Base-by-base conservation (phyloP, 64 coral and sea anemone species). In the Stichodactyla mertensii region DNA sequence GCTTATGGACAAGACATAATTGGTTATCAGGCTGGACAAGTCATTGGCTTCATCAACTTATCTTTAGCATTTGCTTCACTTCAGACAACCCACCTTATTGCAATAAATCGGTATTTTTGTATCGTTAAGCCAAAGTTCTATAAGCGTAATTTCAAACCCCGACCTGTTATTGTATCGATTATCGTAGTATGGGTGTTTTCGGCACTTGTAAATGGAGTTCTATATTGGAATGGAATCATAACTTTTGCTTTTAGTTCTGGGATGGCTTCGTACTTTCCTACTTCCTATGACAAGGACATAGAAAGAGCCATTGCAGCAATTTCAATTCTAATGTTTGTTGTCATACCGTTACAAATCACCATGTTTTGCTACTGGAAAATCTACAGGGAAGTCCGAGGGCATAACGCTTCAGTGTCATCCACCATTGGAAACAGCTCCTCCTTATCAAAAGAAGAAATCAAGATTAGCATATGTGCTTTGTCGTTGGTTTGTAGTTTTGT, bases 341-440 rank as follows among this genome's bases (percentile, higher is more conserved):
- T 82, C 11, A 10, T 52, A 9, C 79, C 79, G 8, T 16, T 20
- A 19, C 6, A 10, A 45, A 13, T 82, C 9, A 28, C 54, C 7
- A 31, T 8, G 4, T 36, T 83, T 54, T 55, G 82, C n/a, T 84
- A 84, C 54, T 84, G 82, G 57, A 84, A 84, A 20, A 84, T 84
- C 82, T 55, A 57, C 55, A 55, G 16, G 28, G 54, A 16, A 4
- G 82, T 84, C 15, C 14, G 57, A 15, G 54, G 57, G 10, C 82
- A 84, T 54, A 54, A 61, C 10, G 23, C 27, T 5, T 19, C 53
- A 16, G 82, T 84, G 18, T 26, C 54, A 16, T 13, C 57, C 5
- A 55, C 82, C 11, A 22, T 84, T 24, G n/a, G 57, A 13, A 16
- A 16, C 8, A 51, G 28, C 2, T 15, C 77, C 13, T 51, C 5